Conservation (phyloP, 1,140 invertebrate genomes). For the Zaprionus davidi region DNA sequence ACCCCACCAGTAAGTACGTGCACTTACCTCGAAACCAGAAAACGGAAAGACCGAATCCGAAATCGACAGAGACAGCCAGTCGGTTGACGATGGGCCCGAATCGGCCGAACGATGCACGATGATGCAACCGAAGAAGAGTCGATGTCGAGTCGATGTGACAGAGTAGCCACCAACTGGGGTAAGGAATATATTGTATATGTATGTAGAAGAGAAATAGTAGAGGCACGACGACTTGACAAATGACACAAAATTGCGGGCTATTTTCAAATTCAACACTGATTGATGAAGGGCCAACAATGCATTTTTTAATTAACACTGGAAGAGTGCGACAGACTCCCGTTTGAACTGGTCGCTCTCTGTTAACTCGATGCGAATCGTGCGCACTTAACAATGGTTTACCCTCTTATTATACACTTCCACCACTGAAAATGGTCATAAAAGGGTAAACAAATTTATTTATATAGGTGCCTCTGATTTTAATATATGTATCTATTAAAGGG, state of each 20-base stretch:
- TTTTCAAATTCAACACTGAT: conserved; percentile 24
- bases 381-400: not conserved
- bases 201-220: not conserved
- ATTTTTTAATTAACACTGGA: conserved; percentile 14
- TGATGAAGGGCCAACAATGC: conserved; percentile 13
- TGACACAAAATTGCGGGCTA: conserved; percentile 32
- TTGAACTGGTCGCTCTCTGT: not conserved
- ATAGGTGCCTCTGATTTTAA: too few relatives aligned
- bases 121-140: conserved; percentile 36
- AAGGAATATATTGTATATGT: conserved; percentile 1
- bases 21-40: conserved; percentile 79
- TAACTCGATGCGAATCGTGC: not conserved
- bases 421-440: too few relatives aligned
- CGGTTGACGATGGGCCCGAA: conserved; percentile 15
- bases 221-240: not conserved
- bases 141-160: conserved; percentile 21
- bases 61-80: conserved; percentile 32
- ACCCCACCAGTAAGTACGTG: conserved; percentile 38
- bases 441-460: too few relatives aligned
- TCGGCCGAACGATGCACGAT: conserved; percentile 41
- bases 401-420: too few relatives aligned
- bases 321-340: not conserved
- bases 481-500: too few relatives aligned
- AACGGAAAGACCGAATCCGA: conserved; percentile 71
- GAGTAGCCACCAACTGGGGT: conserved; percentile 46